Evolutionary conservation across 1,140 invertebrate genomes (phyloP).

Genomic region (Zaprionus africanus): DNA sequence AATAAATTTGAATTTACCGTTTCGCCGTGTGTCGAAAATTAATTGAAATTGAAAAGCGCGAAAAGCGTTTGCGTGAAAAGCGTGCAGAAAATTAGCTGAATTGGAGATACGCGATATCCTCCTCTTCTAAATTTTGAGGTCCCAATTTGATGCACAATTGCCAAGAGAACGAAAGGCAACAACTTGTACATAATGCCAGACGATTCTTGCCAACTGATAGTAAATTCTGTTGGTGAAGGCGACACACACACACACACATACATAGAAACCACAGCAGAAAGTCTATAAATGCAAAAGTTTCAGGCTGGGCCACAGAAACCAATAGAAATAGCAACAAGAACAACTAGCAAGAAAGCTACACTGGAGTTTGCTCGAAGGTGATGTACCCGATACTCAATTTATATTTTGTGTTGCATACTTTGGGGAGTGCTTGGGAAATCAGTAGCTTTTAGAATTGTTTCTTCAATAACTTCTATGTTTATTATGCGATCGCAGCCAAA

Average conservation of each 20-base stretch:
- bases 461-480: too few species aligned
- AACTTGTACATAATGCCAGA: slow-evolving; percentile 43
- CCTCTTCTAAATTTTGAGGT: slow-evolving; percentile 2
- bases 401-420: too few species aligned
- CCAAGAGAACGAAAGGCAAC: slow-evolving; percentile 4
- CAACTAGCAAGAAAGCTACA: neutral
- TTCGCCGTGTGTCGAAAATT: slow-evolving; percentile 44
- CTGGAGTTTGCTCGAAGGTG: too few species aligned
- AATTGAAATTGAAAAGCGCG: slow-evolving; percentile 58
- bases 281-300: slow-evolving; percentile 73
- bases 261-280: slow-evolving; percentile 45
- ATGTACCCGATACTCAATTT: too few species aligned
- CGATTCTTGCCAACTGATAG: slow-evolving; percentile 51
- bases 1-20: slow-evolving; percentile 68
- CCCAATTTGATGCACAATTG: slow-evolving; percentile 52
- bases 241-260: neutral
- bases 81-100: slow-evolving; percentile 55
- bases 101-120: slow-evolving; percentile 32
- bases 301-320: slow-evolving; percentile 56
- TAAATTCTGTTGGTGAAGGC: slow-evolving; percentile 19
- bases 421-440: too few species aligned
- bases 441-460: neutral
- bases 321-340: slow-evolving; percentile 39
- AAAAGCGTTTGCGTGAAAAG: neutral
- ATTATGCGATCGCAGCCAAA: too few species aligned